These are phyloP conservation scores for Eupithecia inturbata DNA, from an alignment of 2,888 invertebrate species.

Conservation along the genomic window DNA sequence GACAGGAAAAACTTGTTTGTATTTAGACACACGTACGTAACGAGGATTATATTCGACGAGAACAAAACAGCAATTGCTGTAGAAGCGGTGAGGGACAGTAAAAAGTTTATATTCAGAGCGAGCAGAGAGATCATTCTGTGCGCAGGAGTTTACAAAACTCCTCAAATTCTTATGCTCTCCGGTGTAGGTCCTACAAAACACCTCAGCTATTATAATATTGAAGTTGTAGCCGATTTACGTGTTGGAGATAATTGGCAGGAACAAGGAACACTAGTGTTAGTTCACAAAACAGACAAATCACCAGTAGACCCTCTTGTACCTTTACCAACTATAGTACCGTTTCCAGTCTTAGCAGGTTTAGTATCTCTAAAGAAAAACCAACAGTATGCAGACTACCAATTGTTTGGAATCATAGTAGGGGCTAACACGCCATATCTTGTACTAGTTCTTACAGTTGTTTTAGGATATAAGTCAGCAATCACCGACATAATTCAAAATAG, in stretches of 20 bases:
- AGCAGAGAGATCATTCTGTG: constrained; percentile 75
- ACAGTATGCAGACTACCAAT: background rate
- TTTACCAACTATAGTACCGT: constrained; percentile 53
- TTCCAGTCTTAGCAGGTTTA: constrained; percentile 33
- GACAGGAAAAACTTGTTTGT: constrained; percentile 5
- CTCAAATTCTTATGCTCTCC: constrained; percentile 75
- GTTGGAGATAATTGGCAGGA: constrained; percentile 77
- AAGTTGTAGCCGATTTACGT: constrained; percentile 62
- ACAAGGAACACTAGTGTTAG: constrained; percentile 61
- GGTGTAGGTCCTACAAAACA: constrained; percentile 72
- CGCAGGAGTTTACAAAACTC: constrained; percentile 72
- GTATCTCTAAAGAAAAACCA: background rate
- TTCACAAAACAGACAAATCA: constrained; percentile 48
- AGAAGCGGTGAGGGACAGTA: background rate
- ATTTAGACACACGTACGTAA: constrained; percentile 1
- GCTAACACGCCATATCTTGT: constrained; percentile 22
- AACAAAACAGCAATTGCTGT: constrained; percentile 5
- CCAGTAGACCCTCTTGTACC: constrained; percentile 21
- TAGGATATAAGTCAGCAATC: constrained; percentile 45
- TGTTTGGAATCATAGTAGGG: background rate
- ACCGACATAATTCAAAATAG: constrained; percentile 37
- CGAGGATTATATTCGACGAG: background rate
- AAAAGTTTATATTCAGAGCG: constrained; percentile 40
- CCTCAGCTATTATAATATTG: constrained; percentile 61
- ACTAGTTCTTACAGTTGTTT: constrained; percentile 44